phyloP scores from a whole-genome alignment of 2,797 vertebrate species.

The Sebastes hubbsi region DNA sequence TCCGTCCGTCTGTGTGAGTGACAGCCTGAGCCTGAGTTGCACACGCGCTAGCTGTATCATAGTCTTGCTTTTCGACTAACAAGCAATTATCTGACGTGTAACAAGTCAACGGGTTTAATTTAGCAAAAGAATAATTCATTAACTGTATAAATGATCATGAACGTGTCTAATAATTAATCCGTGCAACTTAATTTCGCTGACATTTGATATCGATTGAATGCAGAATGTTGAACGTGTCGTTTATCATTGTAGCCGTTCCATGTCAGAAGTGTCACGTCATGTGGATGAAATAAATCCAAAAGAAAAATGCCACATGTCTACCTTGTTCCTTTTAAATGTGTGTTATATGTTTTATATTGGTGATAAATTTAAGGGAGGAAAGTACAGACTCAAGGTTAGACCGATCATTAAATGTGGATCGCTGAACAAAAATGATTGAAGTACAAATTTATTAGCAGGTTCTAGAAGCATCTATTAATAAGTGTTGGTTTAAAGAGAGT shows the following conservation, averaged over 20 bases:
- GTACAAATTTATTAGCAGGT: background rate
- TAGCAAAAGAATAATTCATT: constrained; percentile 15
- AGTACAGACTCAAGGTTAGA: too few species aligned
- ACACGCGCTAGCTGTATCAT: constrained; percentile 41
- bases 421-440: background rate
- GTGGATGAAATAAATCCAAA: constrained; percentile 54
- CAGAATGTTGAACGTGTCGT: constrained; percentile 8
- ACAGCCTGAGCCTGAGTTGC: background rate
- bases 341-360: background rate
- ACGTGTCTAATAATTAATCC: constrained; percentile 21
- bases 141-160: constrained; percentile 38
- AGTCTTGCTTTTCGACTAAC: constrained; percentile 26
- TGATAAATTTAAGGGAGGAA: background rate
- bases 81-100: constrained; percentile 18
- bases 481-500: background rate
- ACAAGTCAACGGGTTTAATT: constrained; percentile 9
- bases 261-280: constrained; percentile 34
- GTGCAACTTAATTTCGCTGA: constrained; percentile 16
- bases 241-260: constrained; percentile 33
- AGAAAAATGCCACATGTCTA: background rate
- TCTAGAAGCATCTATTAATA: background rate
- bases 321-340: background rate
- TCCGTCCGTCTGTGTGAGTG: constrained; percentile 11
- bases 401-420: background rate
- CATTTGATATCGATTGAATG: constrained; percentile 30